These are phyloP conservation scores for Platynereis dumerilii DNA, from an alignment of 2,888 invertebrate genomes.

Conservation along the genomic window DNA sequence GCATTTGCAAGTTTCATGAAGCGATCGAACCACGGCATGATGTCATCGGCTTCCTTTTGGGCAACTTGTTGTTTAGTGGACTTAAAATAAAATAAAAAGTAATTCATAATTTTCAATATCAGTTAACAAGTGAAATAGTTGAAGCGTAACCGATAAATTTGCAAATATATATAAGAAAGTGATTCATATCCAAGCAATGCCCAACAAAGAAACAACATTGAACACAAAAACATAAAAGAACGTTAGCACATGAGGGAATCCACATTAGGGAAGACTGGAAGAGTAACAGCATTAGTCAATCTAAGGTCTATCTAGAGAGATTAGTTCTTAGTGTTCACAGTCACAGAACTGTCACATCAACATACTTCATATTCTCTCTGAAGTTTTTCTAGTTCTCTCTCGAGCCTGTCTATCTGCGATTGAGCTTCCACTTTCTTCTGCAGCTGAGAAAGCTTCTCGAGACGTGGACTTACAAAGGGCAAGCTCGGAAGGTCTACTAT, in stretches of 20 bases:
- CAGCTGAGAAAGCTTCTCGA: conserved; percentile 1
- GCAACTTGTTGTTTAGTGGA: neutral
- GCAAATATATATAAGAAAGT: too few relatives aligned
- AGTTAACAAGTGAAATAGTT: too few relatives aligned
- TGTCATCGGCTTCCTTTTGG: conserved; percentile 4
- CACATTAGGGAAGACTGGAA: too few relatives aligned
- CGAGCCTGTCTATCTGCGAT: conserved; percentile 10
- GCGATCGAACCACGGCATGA: conserved; percentile 53
- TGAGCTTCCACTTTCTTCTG: conserved; percentile 11
- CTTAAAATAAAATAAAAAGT: conserved; percentile 4
- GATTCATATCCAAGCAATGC: too few relatives aligned
- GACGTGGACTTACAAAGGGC: neutral
- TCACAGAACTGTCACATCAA: neutral
- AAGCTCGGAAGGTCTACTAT: neutral
- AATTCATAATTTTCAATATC: too few relatives aligned
- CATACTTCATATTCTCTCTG: conserved; percentile 20
- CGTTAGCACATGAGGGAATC: too few relatives aligned
- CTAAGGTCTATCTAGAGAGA: too few relatives aligned
- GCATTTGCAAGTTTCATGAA: conserved; percentile 55
- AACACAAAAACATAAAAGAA: too few relatives aligned
- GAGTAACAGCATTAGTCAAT: too few relatives aligned
- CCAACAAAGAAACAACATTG: too few relatives aligned
- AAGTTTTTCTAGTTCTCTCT: conserved; percentile 12
- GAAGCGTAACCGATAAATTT: too few relatives aligned
- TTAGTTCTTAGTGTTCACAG: neutral